A percentile compares a stretch with the other conserved stretches of the same genome.
These are phyloP conservation scores for Volucella inanis DNA, from an alignment of 2,888 invertebrate genomes.

Conservation along the genomic window DNA sequence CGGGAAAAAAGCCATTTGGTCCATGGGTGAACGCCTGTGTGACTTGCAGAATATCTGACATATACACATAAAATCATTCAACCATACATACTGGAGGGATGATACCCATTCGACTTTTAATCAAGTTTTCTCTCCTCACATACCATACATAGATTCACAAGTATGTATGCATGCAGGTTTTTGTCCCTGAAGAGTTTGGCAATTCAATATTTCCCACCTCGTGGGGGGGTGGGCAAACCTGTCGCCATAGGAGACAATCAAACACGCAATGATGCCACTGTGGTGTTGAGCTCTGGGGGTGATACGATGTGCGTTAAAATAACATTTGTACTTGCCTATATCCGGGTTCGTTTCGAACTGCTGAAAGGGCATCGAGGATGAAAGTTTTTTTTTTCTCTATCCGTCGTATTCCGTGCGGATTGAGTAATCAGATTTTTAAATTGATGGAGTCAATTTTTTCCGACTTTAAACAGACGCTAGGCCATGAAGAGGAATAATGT, in stretches of 20 bases:
- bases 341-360: neutral
- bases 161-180: constrained; percentile 46
- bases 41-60: constrained; percentile 48
- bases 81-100: constrained; percentile 1
- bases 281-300: constrained; percentile 31
- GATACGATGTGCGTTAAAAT: constrained; percentile 58
- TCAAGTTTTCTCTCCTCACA: constrained; percentile 56
- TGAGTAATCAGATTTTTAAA: constrained; percentile 42
- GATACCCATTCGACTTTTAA: constrained; percentile 67
- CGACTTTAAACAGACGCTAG: neutral
- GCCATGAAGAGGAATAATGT: too few species aligned
- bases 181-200: constrained; percentile 61
- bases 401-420: constrained; percentile 20
- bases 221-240: constrained; percentile 32
- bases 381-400: constrained; percentile 3
- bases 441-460: constrained; percentile 21
- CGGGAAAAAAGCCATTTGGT: neutral
- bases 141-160: too few species aligned
- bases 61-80: constrained; percentile 1
- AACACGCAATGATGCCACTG: constrained; percentile 41
- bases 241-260: constrained; percentile 62
- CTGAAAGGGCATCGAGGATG: neutral
- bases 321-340: constrained; percentile 27
- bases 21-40: neutral
- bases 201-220: constrained; percentile 66